A percentile compares a stretch with the other conserved stretches of the same genome.
phyloP scores from a whole-genome alignment of 1,140 invertebrate genomes.

The Lasioglossum baleicum region DNA sequence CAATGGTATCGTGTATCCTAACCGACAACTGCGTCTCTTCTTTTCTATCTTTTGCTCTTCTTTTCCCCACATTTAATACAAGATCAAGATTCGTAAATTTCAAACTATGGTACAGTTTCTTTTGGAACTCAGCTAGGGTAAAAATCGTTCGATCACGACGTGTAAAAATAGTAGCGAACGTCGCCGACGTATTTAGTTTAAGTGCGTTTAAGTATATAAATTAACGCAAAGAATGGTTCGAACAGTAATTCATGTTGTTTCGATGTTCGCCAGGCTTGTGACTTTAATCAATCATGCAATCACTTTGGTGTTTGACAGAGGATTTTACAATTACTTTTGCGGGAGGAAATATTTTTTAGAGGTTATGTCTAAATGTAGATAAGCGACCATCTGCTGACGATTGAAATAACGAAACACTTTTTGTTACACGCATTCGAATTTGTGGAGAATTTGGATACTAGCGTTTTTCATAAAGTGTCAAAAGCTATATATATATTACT shows the following conservation, averaged over 20 bases:
- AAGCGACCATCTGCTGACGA: too few species aligned
- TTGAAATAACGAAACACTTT: too few species aligned
- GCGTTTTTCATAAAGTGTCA: too few species aligned
- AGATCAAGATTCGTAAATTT: slow-evolving; percentile 1
- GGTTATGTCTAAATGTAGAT: too few species aligned
- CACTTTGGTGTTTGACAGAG: neutral
- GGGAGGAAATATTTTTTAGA: too few species aligned
- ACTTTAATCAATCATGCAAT: too few species aligned
- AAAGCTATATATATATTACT: slow-evolving; percentile 77
- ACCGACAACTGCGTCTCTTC: neutral
- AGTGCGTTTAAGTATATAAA: slow-evolving; percentile 33
- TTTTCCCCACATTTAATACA: neutral
- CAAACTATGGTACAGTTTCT: slow-evolving; percentile 11
- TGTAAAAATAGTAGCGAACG: slow-evolving; percentile 59
- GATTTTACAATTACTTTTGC: neutral
- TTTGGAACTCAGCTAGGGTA: slow-evolving; percentile 29
- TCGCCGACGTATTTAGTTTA: slow-evolving; percentile 49
- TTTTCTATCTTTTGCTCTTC: neutral
- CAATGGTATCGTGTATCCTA: neutral
- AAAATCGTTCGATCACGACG: slow-evolving; percentile 35
- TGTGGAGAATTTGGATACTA: too few species aligned
- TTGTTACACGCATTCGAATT: too few species aligned
- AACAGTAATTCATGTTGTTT: slow-evolving; percentile 8
- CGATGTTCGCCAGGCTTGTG: slow-evolving; percentile 2
- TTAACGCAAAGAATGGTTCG: slow-evolving; percentile 5